These are phyloP conservation scores for Motacilla tschutschensis DNA, from an alignment of 2,113 vertebrate species.

Conservation along the genomic window DNA sequence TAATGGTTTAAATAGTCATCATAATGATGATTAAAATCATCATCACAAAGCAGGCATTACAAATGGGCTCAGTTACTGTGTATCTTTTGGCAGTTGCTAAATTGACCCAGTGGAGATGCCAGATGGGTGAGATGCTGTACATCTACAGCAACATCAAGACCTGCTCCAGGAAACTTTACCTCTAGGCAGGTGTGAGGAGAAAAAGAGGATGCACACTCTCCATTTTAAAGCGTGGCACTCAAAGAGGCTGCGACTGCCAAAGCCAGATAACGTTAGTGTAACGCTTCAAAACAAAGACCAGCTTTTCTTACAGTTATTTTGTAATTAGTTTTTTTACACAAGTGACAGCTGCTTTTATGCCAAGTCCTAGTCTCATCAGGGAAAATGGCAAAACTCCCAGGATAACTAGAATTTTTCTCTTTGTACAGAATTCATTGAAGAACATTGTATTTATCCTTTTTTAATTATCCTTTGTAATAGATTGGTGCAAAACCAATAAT, in stretches of 20 bases:
- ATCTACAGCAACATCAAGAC: neutral
- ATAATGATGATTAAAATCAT: neutral
- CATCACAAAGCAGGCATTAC: neutral
- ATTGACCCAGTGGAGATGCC: neutral
- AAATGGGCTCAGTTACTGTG: neutral
- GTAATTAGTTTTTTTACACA: slow-evolving; percentile 19
- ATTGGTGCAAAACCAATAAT: neutral
- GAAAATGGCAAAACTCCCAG: slow-evolving; percentile 49
- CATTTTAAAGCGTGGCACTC: neutral
- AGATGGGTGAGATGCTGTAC: neutral
- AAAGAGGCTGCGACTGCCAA: neutral
- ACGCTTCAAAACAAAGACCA: slow-evolving; percentile 9
- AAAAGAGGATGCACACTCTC: neutral
- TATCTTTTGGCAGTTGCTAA: neutral
- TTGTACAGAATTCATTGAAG: neutral
- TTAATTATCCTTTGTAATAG: neutral
- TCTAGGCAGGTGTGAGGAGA: neutral
- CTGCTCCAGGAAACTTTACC: neutral
- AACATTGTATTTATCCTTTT: neutral
- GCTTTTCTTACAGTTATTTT: slow-evolving; percentile 2
- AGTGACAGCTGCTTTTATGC: slow-evolving; percentile 26
- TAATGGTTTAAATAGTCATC: neutral
- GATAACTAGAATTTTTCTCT: slow-evolving; percentile 18
- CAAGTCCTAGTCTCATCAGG: slow-evolving; percentile 1
- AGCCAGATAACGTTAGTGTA: neutral